Conservation (phyloP, 2,888 invertebrate genomes). For the Trissolcus japonicus region DNA sequence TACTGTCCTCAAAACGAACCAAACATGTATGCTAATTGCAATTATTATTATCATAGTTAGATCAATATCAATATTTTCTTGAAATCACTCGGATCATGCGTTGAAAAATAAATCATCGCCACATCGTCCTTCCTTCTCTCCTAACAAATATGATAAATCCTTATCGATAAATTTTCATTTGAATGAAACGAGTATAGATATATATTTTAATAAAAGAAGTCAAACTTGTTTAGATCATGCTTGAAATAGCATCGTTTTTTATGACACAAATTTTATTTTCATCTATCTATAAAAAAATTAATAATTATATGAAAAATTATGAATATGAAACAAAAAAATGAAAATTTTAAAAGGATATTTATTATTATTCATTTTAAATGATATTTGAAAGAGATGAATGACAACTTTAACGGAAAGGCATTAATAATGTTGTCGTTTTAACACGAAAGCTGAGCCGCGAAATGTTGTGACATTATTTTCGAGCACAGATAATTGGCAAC, state of each 20-base stretch:
- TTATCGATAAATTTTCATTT: background rate
- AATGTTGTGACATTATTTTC: conserved; percentile 49
- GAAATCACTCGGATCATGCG: conserved; percentile 19
- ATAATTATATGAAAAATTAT: too few relatives aligned
- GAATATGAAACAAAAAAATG: too few relatives aligned
- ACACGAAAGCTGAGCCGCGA: conserved; percentile 24
- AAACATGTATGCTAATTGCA: conserved; percentile 29
- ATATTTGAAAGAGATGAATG: conserved; percentile 18
- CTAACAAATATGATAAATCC: too few relatives aligned
- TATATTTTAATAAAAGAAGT: too few relatives aligned
- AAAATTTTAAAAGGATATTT: too few relatives aligned
- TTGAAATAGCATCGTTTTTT: too few relatives aligned
- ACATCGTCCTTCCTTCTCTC: too few relatives aligned
- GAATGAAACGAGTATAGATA: background rate
- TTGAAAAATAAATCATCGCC: background rate
- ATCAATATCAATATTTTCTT: conserved; percentile 23
- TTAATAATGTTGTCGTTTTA: conserved; percentile 41
- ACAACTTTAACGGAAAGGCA: conserved; percentile 21
- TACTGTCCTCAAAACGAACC: conserved; percentile 16
- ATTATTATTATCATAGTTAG: conserved; percentile 18
- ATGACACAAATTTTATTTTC: too few relatives aligned
- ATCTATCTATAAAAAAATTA: too few relatives aligned
- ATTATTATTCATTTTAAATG: background rate
- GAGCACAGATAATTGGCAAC: conserved; percentile 52
- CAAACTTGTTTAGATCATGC: too few relatives aligned